Percentiles rank a stretch among this genome's conserved stretches.
These are phyloP conservation scores for Cyprichromis sp. DNA, from an alignment of 2,113 vertebrate species.

Conservation along the genomic window DNA sequence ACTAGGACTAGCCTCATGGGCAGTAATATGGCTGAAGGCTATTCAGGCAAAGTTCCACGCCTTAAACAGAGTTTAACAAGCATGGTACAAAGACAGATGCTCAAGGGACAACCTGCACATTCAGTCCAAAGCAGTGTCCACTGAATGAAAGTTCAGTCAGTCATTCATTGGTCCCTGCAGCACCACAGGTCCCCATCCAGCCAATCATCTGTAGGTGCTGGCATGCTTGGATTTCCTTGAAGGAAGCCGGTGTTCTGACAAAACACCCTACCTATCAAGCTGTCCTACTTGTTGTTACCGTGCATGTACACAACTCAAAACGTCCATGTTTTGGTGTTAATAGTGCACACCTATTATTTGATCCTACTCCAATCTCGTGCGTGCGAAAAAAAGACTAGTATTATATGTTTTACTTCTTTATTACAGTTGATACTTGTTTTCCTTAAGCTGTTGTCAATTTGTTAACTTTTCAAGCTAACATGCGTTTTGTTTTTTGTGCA, in stretches of 20 bases:
- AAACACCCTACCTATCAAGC: background rate
- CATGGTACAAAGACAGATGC: background rate
- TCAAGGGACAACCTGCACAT: background rate
- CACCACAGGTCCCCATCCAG: background rate
- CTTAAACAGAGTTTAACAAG: background rate
- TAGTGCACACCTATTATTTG: background rate
- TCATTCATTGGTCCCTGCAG: background rate
- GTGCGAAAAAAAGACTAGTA: accelerated
- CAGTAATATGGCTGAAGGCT: background rate
- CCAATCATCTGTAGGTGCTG: background rate
- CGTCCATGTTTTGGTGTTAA: background rate
- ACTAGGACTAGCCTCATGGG: background rate
- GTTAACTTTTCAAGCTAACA: background rate
- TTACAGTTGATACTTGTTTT: background rate
- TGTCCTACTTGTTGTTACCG: background rate
- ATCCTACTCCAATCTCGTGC: background rate
- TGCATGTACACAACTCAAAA: background rate
- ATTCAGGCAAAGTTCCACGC: background rate
- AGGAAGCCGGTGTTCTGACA: background rate
- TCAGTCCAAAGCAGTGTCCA: background rate
- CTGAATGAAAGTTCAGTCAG: background rate
- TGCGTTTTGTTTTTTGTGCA: background rate
- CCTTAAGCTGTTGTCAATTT: background rate
- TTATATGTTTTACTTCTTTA: background rate
- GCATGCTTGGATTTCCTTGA: background rate